A percentile compares a stretch with the other conserved stretches of the same genome.
Conservation (phyloP, 2,113 vertebrate species). For the Thymallus thymallus region DNA sequence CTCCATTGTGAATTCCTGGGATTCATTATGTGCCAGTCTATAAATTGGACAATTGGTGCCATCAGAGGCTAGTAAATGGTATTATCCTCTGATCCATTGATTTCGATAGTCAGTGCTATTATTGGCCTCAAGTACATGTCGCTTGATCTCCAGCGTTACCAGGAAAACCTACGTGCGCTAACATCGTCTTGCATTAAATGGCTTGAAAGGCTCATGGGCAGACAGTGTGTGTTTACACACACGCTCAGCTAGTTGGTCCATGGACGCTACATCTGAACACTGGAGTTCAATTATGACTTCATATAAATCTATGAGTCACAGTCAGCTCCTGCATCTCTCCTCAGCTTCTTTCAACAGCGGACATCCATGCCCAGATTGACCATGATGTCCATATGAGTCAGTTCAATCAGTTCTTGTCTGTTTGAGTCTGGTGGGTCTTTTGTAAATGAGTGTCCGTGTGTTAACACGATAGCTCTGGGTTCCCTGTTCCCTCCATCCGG, state of each 20-base stretch:
- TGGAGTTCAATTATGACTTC: slow-evolving; percentile 58
- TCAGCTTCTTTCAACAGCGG: neutral
- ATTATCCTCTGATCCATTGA: neutral
- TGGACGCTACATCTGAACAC: slow-evolving; percentile 47
- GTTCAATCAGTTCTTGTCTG: slow-evolving; percentile 29
- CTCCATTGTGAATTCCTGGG: too few species aligned
- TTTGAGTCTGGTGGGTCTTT: slow-evolving; percentile 11
- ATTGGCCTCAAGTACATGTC: too few species aligned
- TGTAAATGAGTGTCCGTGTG: neutral
- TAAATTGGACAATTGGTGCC: too few species aligned
- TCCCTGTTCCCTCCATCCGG: slow-evolving; percentile 35
- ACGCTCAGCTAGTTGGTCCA: slow-evolving; percentile 27
- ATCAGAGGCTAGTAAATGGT: too few species aligned
- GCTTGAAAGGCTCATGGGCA: too few species aligned
- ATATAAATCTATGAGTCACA: slow-evolving; percentile 50
- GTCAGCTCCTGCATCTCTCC: slow-evolving; percentile 36
- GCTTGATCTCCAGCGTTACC: too few species aligned
- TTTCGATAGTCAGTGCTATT: too few species aligned
- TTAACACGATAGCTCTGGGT: slow-evolving; percentile 48
- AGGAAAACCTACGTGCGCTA: too few species aligned
- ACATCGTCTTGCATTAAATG: too few species aligned
- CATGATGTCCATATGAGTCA: slow-evolving; percentile 4
- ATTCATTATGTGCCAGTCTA: too few species aligned
- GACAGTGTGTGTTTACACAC: neutral
- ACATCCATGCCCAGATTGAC: neutral